A percentile compares a stretch with the other conserved stretches of the same genome.
phyloP scores from a whole-genome alignment of 2,113 vertebrate genomes.

The Mobula birostris region DNA sequence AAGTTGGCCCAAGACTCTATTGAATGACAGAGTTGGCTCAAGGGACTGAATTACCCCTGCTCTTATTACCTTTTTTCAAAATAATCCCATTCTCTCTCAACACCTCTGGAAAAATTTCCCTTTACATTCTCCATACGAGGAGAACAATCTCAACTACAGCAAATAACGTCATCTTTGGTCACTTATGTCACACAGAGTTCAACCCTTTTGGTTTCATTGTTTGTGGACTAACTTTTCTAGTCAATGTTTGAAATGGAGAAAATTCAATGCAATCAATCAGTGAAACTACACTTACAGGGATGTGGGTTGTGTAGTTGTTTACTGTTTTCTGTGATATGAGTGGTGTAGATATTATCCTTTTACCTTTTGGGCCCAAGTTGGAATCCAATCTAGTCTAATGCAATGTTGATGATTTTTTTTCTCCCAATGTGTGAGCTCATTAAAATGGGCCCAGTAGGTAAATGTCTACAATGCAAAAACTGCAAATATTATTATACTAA shows the following conservation, averaged over 20 bases:
- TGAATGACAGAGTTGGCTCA: too few relatives aligned
- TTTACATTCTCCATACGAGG: background rate
- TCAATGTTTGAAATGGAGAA: background rate
- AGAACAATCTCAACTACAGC: background rate
- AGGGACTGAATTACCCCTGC: too few relatives aligned
- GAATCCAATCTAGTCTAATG: background rate
- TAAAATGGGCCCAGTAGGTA: background rate
- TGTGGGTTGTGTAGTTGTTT: background rate
- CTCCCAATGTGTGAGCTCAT: background rate
- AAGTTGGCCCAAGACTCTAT: too few relatives aligned
- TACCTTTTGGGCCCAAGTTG: background rate
- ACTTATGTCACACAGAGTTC: background rate
- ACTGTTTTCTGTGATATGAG: background rate
- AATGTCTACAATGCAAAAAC: background rate
- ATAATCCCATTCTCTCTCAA: too few relatives aligned
- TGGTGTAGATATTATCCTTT: background rate
- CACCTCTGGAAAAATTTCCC: background rate
- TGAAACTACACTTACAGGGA: background rate
- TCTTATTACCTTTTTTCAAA: too few relatives aligned
- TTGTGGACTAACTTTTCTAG: background rate
- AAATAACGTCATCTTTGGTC: too few relatives aligned
- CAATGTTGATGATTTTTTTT: background rate
- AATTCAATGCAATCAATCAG: background rate
- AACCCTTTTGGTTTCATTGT: conserved; percentile 5
- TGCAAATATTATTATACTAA: background rate